phyloP scores from a whole-genome alignment of 1,140 invertebrate species.

The Papilio glaucus region DNA sequence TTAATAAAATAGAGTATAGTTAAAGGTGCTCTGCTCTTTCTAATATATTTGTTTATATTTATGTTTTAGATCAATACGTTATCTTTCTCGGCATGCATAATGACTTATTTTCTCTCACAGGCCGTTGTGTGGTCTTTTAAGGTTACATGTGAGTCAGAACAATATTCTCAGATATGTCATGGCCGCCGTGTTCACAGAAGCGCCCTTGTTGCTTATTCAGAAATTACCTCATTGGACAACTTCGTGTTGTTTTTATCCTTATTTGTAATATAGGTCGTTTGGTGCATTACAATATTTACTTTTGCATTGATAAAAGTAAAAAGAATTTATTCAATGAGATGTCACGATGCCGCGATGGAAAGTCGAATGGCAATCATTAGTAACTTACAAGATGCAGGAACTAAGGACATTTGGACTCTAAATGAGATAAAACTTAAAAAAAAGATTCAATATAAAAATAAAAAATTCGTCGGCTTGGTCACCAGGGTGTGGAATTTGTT shows the following conservation, averaged over 20 bases:
- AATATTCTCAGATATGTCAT: slow-evolving; percentile 36
- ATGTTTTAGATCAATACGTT: neutral
- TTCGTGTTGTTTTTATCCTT: slow-evolving; percentile 32
- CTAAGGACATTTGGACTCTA: too few species aligned
- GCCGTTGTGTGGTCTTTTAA: slow-evolving; percentile 25
- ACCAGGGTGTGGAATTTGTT: too few species aligned
- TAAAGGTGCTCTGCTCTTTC: neutral
- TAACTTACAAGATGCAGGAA: neutral
- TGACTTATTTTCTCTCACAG: slow-evolving; percentile 24
- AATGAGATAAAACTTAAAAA: too few species aligned
- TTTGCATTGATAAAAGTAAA: neutral
- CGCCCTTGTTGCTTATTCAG: slow-evolving; percentile 36
- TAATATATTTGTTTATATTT: neutral
- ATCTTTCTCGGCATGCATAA: neutral
- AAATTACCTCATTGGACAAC: slow-evolving; percentile 30
- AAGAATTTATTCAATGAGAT: neutral
- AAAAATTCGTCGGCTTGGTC: too few species aligned
- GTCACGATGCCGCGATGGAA: neutral
- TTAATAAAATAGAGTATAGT: neutral
- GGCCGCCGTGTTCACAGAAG: slow-evolving; percentile 25
- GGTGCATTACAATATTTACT: slow-evolving; percentile 6
- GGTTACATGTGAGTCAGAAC: slow-evolving; percentile 33
- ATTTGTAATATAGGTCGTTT: slow-evolving; percentile 31
- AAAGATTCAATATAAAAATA: too few species aligned
- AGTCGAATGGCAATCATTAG: neutral